Evolutionary conservation across 1,140 invertebrate species (phyloP), one percentile per base, ranked within the genome.

Genomic region (Bilobella aurantiaca): DNA sequence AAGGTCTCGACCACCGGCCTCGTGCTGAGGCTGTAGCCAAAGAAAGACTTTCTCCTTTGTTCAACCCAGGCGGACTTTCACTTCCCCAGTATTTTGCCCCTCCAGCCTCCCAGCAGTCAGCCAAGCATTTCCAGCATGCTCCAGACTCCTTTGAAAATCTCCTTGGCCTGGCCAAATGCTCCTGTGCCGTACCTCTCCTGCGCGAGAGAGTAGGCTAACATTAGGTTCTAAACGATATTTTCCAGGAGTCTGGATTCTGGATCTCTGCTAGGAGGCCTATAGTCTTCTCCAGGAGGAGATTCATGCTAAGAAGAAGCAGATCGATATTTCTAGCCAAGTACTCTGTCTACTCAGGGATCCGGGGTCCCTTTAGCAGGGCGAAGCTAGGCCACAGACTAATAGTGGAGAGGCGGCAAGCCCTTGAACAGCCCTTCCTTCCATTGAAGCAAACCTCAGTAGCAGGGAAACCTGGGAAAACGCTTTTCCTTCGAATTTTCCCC

Each of bases 191-290:
- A n/a, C 25, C 25, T 53, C 49, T 53, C 8, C 49, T 53, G 49
- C 49, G 49, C 49, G 49, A 12, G 21, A 53, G 49, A 53, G 34
- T 5, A 23, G 49, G 14, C 25, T 23, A 53, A 23, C 49, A 53
- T 53, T 53, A 53, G 49, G 14, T 53, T 53, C 49, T 53, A 53
- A 53, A 53, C 49, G 49, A 53, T 23, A 53, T 53, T 53, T 53
- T 53, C 49, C 49, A 53, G 49, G 49, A 53, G 49, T 53, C 49
- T 53, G 49, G 49, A 53, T 53, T 23, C 25, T 23, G 3, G 5
- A 12, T 5, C 25, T 5, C 49, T 53, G 14, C 23, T n/a, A 42
- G 37, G 8, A 12, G n/a, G n/a, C 49, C 49, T 18, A 5, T 23
- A 14, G 49, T 23, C 49, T 53, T 53, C 23, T 23, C 8, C 49